Percentiles rank a stretch among this genome's conserved stretches.
These are phyloP conservation scores for Drosophila stalkeri DNA, from an alignment of 2,888 invertebrate genomes.

Conservation along the genomic window DNA sequence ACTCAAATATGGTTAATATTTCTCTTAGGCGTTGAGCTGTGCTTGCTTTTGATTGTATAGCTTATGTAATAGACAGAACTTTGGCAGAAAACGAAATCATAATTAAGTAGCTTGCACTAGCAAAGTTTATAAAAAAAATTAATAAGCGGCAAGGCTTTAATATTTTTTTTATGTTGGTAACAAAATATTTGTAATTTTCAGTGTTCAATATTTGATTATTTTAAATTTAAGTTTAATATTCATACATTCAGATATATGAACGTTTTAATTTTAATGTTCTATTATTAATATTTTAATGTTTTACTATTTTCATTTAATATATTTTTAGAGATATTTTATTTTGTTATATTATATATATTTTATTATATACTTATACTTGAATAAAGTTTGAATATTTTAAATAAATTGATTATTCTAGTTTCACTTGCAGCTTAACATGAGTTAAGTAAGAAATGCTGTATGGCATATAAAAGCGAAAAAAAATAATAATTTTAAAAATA, in stretches of 20 bases:
- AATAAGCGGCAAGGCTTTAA: constrained; percentile 49
- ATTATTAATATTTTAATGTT: too few relatives aligned
- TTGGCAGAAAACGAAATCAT: constrained; percentile 3
- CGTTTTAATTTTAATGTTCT: background rate
- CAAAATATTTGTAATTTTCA: too few relatives aligned
- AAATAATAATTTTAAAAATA: constrained; percentile 22
- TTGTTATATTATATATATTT: background rate
- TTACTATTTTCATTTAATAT: too few relatives aligned
- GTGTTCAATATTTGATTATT: too few relatives aligned
- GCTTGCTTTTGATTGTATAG: constrained; percentile 4
- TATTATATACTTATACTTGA: too few relatives aligned
- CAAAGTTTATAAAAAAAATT: constrained; percentile 30
- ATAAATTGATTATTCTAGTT: background rate
- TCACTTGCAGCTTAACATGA: constrained; percentile 58
- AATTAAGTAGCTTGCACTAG: constrained; percentile 20
- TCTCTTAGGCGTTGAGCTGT: constrained; percentile 12
- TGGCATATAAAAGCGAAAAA: constrained; percentile 55
- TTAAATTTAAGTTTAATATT: background rate
- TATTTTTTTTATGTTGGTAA: background rate
- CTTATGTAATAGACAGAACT: background rate
- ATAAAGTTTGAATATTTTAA: background rate
- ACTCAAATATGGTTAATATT: background rate
- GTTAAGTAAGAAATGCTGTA: background rate
- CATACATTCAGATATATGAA: background rate
- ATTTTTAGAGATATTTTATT: too few relatives aligned